Evolutionary conservation across 2,888 invertebrate genomes (phyloP).

Genomic region (Spicauda simplicius): DNA sequence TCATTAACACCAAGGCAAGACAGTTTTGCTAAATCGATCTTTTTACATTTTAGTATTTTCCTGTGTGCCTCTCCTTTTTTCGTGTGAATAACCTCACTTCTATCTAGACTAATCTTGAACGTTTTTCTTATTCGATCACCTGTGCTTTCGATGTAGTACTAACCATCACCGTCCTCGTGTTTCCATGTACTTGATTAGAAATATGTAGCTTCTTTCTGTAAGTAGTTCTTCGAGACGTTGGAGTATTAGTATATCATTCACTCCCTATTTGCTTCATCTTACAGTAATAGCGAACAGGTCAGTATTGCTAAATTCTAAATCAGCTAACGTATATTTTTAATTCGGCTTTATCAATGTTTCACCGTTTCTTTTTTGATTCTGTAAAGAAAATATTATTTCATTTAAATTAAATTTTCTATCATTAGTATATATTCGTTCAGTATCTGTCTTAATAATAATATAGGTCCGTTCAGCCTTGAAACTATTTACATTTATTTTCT

Average conservation of each 20-base stretch:
- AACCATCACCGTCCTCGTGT: conserved; percentile 22
- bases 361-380: conserved; percentile 8
- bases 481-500: no score
- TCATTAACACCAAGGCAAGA: conserved; percentile 45
- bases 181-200: conserved; percentile 23
- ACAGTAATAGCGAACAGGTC: conserved; percentile 17
- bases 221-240: conserved; percentile 1
- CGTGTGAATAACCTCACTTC: conserved; percentile 34
- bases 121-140: conserved; percentile 24
- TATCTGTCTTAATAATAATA: background rate
- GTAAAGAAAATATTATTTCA: no score
- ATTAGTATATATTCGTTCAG: background rate
- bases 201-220: conserved; percentile 23
- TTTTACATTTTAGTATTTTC: conserved; percentile 35
- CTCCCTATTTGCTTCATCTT: conserved; percentile 21
- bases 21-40: conserved; percentile 42
- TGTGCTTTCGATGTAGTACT: conserved; percentile 42
- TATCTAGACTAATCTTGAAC: conserved; percentile 13
- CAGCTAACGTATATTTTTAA: conserved; percentile 18
- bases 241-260: conserved; percentile 8
- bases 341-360: conserved; percentile 25
- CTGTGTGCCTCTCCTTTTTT: conserved; percentile 34
- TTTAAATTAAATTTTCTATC: background rate
- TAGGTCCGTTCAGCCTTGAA: background rate
- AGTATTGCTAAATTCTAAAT: conserved; percentile 33